Conservation (phyloP, 2,113 vertebrate species). For the Nematolebias whitei region DNA sequence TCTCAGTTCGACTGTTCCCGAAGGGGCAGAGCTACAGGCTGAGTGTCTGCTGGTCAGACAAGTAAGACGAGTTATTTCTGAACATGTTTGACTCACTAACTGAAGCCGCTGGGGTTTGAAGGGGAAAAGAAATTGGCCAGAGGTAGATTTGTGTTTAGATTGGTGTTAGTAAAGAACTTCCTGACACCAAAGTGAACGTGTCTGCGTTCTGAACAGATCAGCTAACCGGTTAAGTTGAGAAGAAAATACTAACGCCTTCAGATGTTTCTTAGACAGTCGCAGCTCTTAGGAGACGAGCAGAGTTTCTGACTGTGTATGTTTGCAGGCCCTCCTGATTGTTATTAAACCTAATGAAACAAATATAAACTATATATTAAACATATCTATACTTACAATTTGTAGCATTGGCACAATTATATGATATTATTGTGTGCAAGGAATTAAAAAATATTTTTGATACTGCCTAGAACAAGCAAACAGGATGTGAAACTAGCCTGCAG, state of each 20-base stretch:
- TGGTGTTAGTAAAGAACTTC: constrained; percentile 29
- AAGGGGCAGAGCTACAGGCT: constrained; percentile 89
- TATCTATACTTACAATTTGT: constrained; percentile 25
- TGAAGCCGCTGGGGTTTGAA: constrained; percentile 20
- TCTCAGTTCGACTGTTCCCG: constrained; percentile 89
- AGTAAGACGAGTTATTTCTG: constrained; percentile 74
- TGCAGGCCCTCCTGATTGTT: neutral
- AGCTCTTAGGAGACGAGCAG: constrained; percentile 17
- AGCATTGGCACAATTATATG: constrained; percentile 11
- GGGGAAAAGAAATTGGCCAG: constrained; percentile 3
- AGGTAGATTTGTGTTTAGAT: constrained; percentile 20
- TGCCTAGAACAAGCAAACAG: constrained; percentile 9
- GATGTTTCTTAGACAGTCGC: constrained; percentile 18
- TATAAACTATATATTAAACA: too few species aligned
- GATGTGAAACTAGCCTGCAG: constrained; percentile 37
- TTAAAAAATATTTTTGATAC: neutral
- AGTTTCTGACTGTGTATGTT: neutral
- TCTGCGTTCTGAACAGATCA: neutral
- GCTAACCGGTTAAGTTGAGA: too few species aligned
- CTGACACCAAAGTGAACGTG: constrained; percentile 13
- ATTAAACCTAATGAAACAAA: neutral
- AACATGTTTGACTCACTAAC: neutral
- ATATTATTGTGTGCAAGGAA: constrained; percentile 8
- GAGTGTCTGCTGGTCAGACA: constrained; percentile 96
- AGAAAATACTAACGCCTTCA: too few species aligned